A percentile compares a stretch with the other conserved stretches of the same genome.
phyloP scores from a whole-genome alignment of 2,888 invertebrate genomes.

The Eupithecia vulgata region DNA sequence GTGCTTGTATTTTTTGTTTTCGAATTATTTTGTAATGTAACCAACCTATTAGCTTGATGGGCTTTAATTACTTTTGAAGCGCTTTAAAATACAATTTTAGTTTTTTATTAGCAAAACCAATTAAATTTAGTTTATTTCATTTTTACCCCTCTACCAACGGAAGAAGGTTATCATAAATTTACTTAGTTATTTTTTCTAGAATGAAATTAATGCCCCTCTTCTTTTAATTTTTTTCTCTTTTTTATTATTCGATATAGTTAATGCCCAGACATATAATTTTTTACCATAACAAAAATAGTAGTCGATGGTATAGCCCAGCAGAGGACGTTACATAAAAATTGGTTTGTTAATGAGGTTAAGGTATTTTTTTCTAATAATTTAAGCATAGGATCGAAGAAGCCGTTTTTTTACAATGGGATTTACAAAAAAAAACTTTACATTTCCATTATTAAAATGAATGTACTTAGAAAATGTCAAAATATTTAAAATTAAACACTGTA shows the following conservation, averaged over 20 bases:
- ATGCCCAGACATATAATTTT: background rate
- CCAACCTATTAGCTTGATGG: background rate
- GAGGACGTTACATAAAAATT: background rate
- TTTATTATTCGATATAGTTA: background rate
- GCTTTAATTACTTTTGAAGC: background rate
- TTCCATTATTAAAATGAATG: no score
- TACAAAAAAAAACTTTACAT: no score
- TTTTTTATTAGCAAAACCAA: background rate
- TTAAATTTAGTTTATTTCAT: background rate
- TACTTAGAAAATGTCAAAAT: no score
- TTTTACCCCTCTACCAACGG: no score
- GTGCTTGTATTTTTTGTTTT: background rate
- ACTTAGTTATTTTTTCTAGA: background rate
- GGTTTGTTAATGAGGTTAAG: background rate
- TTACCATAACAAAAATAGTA: background rate
- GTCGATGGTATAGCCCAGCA: no score
- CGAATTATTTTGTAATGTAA: background rate
- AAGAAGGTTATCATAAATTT: background rate
- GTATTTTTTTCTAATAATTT: background rate
- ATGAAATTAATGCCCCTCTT: no score
- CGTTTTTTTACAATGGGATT: background rate
- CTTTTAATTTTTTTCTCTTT: background rate
- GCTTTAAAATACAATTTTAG: background rate
- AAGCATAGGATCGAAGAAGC: background rate
- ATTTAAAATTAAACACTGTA: no score